Conservation (phyloP, 1,140 invertebrate genomes). For the Propsilocerus akamusi region DNA sequence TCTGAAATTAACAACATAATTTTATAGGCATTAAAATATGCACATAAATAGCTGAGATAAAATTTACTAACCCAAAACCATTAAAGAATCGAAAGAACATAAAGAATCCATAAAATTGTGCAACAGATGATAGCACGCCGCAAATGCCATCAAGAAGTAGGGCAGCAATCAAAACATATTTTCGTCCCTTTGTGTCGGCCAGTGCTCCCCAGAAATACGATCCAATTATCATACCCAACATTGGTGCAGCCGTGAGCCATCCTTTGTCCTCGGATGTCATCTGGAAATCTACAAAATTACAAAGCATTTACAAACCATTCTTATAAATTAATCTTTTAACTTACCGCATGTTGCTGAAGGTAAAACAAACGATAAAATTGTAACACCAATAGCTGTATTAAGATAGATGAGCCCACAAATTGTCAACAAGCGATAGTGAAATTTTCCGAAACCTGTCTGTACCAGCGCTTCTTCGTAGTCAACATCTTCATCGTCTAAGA, state of each 20-base stretch:
- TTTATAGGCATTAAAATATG: neutral
- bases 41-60: neutral
- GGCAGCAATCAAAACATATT: slow-evolving; percentile 52
- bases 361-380: slow-evolving; percentile 64
- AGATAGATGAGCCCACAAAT: slow-evolving; percentile 52
- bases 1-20: slow-evolving; percentile 19
- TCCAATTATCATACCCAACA: slow-evolving; percentile 72
- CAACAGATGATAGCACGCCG: slow-evolving; percentile 52
- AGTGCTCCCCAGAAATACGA: slow-evolving; percentile 80
- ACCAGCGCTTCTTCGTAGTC: slow-evolving; percentile 15
- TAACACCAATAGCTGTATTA: slow-evolving; percentile 64
- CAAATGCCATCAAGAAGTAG: slow-evolving; percentile 57
- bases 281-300: slow-evolving; percentile 29
- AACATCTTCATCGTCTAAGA: slow-evolving; percentile 11
- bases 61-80: slow-evolving; percentile 59
- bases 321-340: neutral
- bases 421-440: slow-evolving; percentile 46
- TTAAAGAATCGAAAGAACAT: slow-evolving; percentile 59
- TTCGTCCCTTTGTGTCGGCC: slow-evolving; percentile 63
- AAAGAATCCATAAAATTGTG: slow-evolving; percentile 57
- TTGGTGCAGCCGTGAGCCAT: slow-evolving; percentile 52
- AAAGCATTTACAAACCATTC: neutral
- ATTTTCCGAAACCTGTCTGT: slow-evolving; percentile 54
- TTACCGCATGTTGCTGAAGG: slow-evolving; percentile 47
- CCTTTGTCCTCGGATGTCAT: slow-evolving; percentile 58